A percentile compares a stretch with the other conserved stretches of the same genome.
Evolutionary conservation across 2,113 vertebrate genomes (phyloP).

Genomic region (Trichomycterus rosablanca): DNA sequence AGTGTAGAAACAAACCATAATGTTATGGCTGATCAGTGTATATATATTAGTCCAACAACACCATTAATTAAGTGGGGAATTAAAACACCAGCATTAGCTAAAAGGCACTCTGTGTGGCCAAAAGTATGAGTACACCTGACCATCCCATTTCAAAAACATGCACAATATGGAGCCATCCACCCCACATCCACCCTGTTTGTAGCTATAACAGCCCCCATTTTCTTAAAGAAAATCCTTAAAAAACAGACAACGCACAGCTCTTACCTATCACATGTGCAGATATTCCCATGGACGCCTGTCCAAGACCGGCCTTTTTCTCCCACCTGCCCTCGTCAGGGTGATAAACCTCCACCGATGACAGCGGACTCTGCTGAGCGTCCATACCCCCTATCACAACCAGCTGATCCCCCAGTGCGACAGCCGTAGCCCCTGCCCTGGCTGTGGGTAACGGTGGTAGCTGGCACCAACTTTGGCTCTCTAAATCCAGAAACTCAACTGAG

Average conservation of each 20-base stretch:
- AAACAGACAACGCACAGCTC: constrained; percentile 41
- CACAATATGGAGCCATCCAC: too few relatives aligned
- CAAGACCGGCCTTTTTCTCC: constrained; percentile 82
- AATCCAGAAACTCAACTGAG: constrained; percentile 77
- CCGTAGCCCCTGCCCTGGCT: constrained; percentile 80
- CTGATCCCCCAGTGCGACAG: constrained; percentile 75
- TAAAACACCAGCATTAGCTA: too few relatives aligned
- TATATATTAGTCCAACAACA: too few relatives aligned
- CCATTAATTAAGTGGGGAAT: too few relatives aligned
- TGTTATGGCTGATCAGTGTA: too few relatives aligned
- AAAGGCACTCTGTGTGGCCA: too few relatives aligned
- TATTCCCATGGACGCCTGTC: constrained; percentile 92
- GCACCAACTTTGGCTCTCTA: constrained; percentile 82
- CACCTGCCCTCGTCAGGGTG: constrained; percentile 89
- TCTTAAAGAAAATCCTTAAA: background rate
- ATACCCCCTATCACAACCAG: constrained; percentile 89
- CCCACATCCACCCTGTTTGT: background rate
- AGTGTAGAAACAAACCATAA: too few relatives aligned
- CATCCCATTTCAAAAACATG: too few relatives aligned
- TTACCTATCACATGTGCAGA: constrained; percentile 88
- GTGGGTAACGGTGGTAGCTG: constrained; percentile 78
- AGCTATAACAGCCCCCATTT: background rate
- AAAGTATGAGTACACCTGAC: too few relatives aligned
- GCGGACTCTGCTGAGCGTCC: constrained; percentile 83
- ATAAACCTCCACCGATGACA: constrained; percentile 88